A percentile compares a stretch with the other conserved stretches of the same genome.
Conservation (phyloP, 2,888 invertebrate genomes). For the Xanthorhoe spadicearia region DNA sequence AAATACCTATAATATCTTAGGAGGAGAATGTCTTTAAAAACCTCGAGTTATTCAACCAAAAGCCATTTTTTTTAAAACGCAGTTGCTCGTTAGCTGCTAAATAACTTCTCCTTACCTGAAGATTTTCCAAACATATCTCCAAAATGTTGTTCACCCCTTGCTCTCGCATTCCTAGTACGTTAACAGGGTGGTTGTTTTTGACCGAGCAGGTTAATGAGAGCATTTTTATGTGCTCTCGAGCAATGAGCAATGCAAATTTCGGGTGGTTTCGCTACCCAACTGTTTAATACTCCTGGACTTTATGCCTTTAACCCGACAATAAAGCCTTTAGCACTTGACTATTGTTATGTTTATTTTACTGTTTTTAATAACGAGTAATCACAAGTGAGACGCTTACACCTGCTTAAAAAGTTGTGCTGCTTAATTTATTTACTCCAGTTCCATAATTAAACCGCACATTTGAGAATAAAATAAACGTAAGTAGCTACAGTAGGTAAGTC, state of each 20-base stretch:
- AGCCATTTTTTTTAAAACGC: not conserved
- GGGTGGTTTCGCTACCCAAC: conserved; percentile 70
- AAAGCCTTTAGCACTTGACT: conserved; percentile 64
- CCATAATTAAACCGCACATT: not conserved
- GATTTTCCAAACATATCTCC: conserved; percentile 31
- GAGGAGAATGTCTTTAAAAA: not conserved
- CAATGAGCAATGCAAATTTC: conserved; percentile 84
- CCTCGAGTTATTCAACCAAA: not conserved
- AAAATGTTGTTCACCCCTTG: conserved; percentile 46
- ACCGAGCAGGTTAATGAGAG: conserved; percentile 82
- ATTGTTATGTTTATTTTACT: conserved; percentile 65
- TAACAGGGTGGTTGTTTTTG: conserved; percentile 66
- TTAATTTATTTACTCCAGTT: not conserved
- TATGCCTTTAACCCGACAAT: conserved; percentile 70
- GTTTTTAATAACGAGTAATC: conserved; percentile 44
- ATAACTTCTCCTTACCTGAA: conserved; percentile 2
- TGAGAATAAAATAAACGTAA: not conserved
- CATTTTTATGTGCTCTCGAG: conserved; percentile 78
- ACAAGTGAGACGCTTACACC: conserved; percentile 21
- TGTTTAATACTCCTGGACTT: conserved; percentile 75
- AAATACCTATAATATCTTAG: too few relatives aligned
- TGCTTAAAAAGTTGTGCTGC: not conserved
- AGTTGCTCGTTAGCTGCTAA: not conserved
- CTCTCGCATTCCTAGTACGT: conserved; percentile 44
- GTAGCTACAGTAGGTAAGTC: too few relatives aligned